A percentile compares a stretch with the other conserved stretches of the same genome.
phyloP scores from a whole-genome alignment of 2,888 invertebrate genomes.

The Eupithecia exiguata region DNA sequence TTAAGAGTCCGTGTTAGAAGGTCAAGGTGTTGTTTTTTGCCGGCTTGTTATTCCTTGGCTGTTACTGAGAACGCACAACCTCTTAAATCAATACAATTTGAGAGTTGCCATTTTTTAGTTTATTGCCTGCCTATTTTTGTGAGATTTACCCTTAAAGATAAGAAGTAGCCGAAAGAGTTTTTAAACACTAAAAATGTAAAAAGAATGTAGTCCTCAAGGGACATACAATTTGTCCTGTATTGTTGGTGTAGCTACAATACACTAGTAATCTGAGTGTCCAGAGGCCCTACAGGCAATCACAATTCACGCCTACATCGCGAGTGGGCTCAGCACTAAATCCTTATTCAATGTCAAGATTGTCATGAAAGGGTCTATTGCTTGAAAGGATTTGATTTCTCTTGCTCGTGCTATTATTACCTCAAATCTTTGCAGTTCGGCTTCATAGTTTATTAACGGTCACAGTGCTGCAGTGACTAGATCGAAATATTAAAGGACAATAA shows the following conservation, averaged over 20 bases:
- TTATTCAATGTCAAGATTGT: conserved; percentile 30
- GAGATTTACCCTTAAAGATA: background rate
- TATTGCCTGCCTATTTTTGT: background rate
- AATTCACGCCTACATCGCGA: conserved; percentile 30
- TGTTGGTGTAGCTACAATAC: background rate
- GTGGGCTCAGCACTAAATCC: conserved; percentile 34
- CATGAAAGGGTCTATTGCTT: conserved; percentile 20
- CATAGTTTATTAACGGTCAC: background rate
- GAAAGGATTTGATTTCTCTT: conserved; percentile 20
- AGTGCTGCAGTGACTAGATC: background rate
- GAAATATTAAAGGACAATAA: background rate
- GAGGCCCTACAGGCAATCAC: conserved; percentile 20
- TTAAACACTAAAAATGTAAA: background rate
- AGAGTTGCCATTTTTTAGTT: background rate
- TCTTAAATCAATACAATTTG: background rate
- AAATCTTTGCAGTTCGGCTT: background rate
- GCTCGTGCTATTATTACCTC: conserved; percentile 16
- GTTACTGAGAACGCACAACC: background rate
- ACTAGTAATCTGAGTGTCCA: conserved; percentile 17
- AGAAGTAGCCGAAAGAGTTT: background rate
- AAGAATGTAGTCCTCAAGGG: background rate
- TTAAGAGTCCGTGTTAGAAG: conserved; percentile 40
- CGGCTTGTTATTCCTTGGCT: conserved; percentile 8
- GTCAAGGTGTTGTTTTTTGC: conserved; percentile 29
- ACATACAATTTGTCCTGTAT: conserved; percentile 10